A percentile compares a stretch with the other conserved stretches of the same genome.
Conservation (phyloP, 2,113 vertebrate species). For the Sylvietta virens region DNA sequence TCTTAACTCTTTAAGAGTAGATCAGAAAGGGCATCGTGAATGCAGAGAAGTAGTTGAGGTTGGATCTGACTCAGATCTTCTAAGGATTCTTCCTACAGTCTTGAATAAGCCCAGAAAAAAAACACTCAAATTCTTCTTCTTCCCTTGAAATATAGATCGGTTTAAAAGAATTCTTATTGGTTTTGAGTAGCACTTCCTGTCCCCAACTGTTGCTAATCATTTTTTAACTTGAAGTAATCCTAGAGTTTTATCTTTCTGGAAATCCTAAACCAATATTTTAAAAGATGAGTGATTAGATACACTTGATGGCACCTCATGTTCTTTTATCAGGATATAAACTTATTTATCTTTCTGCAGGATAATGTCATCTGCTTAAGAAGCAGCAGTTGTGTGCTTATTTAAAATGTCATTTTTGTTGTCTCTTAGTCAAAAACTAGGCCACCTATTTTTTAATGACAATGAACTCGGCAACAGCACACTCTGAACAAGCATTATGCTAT, state of each 20-base stretch:
- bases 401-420: not conserved
- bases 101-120: not conserved
- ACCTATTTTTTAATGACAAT: constrained; percentile 36
- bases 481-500: not conserved
- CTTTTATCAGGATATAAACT: not conserved
- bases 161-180: not conserved
- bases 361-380: not conserved
- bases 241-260: not conserved
- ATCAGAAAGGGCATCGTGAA: not conserved
- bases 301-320: not conserved
- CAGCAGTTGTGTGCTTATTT: not conserved
- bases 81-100: not conserved
- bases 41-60: not conserved
- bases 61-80: not conserved
- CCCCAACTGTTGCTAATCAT: rapidly evolving
- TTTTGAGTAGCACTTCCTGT: not conserved
- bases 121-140: not conserved
- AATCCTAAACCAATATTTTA: not conserved
- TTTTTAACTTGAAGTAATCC: not conserved
- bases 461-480: not conserved
- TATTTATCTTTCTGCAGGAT: not conserved
- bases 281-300: not conserved
- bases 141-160: not conserved
- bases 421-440: constrained; percentile 22
- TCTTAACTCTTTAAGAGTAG: not conserved